These are phyloP conservation scores for Manis javanica DNA, from an alignment of 2,797 vertebrate species.

Conservation along the genomic window DNA sequence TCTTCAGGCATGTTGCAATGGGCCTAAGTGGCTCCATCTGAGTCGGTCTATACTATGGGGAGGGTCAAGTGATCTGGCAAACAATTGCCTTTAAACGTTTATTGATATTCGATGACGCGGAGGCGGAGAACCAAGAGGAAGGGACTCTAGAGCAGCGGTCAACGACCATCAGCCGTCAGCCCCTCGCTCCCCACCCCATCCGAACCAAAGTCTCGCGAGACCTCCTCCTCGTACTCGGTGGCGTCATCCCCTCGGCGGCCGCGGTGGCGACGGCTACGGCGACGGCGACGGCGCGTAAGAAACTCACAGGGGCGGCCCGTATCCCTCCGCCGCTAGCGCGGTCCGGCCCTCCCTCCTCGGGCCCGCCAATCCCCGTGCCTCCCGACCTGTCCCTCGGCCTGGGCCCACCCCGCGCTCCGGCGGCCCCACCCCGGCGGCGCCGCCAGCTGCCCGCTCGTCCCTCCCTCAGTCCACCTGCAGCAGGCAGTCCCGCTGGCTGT, in stretches of 20 bases:
- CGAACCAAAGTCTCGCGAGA: constrained; percentile 64
- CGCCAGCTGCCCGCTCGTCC: constrained; percentile 56
- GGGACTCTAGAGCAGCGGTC: fast-evolving
- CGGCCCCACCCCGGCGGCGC: constrained; percentile 75
- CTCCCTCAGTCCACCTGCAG: constrained; percentile 74
- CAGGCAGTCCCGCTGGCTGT: neutral
- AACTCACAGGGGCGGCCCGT: constrained; percentile 51
- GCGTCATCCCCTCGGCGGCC: constrained; percentile 54
- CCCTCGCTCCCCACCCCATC: too few relatives aligned
- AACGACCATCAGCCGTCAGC: neutral
- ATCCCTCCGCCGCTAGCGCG: constrained; percentile 77
- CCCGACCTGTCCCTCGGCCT: constrained; percentile 66
- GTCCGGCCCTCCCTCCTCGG: constrained; percentile 41
- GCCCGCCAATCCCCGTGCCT: constrained; percentile 75
- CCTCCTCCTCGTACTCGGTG: neutral
- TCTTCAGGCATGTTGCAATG: neutral
- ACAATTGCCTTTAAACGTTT: neutral
- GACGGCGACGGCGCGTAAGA: neutral
- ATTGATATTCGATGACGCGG: neutral
- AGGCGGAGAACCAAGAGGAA: fast-evolving
- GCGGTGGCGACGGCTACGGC: neutral
- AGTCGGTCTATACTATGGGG: neutral
- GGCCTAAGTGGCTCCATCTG: neutral
- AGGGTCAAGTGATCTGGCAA: neutral
- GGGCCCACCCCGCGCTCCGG: constrained; percentile 67